Evolutionary conservation across 1,140 invertebrate genomes (phyloP), one percentile per base, ranked within the genome.

Genomic region (Drosophila leontia): DNA sequence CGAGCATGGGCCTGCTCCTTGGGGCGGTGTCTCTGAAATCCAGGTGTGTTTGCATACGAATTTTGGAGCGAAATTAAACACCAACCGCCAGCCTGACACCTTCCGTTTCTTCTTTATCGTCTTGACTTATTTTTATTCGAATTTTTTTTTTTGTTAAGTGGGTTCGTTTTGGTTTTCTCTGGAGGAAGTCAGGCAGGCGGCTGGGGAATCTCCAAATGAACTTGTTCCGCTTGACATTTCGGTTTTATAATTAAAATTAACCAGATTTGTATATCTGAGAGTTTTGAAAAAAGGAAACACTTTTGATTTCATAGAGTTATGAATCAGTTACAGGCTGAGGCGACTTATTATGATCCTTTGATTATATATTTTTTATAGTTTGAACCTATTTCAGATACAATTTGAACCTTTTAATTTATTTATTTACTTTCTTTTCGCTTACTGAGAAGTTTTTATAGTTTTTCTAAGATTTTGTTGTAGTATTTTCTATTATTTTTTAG

Each of bases 41-140:
- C 53, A 72, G 69, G 69, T 72, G 53, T 72, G 70, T 74, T 72
- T 74, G 67, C 70, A 50, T 50, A 60, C 45, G 37, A 34, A 37
- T 51, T 72, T 60, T 42, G 37, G 29, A 50, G 44, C 44, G n/a
- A 37, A 74, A 72, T 35, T 57, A 57, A 76, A 64, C 39, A 61
- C n/a, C 56, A 50, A 19, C 39, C 58, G 50, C 50, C 60, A 55
- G 59, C 59, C 59, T 41, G 45, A 57, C 71, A 76, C 70, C 72
- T 75, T 75, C 71, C 39, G 37, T 55, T 75, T 48, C 32, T 45
- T 34, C 29, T 64, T 64, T 65, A 64, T 76, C 71, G 23, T 15
- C 9, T 12, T 41, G 35, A 29, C 51, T 63, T 76, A 75, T 75
- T 75, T 76, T 65, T 58, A 42, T 48, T 63, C 48, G 62, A 41